phyloP scores from a whole-genome alignment of 2,113 vertebrate genomes.

The Nerophis lumbriciformis region DNA sequence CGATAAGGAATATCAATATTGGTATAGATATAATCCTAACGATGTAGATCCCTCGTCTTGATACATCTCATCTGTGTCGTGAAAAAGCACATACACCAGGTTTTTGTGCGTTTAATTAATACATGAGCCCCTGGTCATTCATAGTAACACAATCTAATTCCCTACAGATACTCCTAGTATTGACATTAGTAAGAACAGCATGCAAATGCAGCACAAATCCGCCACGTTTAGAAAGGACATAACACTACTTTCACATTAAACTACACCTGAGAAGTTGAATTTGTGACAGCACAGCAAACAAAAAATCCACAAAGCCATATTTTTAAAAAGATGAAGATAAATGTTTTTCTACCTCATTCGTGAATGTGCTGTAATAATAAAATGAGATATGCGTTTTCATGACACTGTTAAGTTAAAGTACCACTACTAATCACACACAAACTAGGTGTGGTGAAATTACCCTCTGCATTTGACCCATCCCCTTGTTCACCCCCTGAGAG shows the following conservation, averaged over 20 bases:
- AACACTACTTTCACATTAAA: not conserved
- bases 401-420: not conserved
- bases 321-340: constrained; percentile 24
- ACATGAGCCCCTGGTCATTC: constrained; percentile 7
- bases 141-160: not conserved
- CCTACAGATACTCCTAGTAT: too few relatives aligned
- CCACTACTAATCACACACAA: too few relatives aligned
- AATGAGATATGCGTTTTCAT: not conserved
- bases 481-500: too few relatives aligned
- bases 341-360: constrained; percentile 18
- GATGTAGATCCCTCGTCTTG: too few relatives aligned
- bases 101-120: too few relatives aligned
- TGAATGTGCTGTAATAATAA: not conserved
- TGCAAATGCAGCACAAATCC: not conserved
- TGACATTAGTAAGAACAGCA: not conserved
- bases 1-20: too few relatives aligned
- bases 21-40: too few relatives aligned
- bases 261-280: not conserved
- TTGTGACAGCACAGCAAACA: constrained; percentile 35
- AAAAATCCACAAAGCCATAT: constrained; percentile 40
- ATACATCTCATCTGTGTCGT: too few relatives aligned
- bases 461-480: too few relatives aligned
- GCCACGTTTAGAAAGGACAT: not conserved
- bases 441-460: too few relatives aligned
- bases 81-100: too few relatives aligned